Evolutionary conservation across 2,797 vertebrate species (phyloP), one percentile per base, ranked within the genome.

Genomic region (Hephaestus fuliginosus): DNA sequence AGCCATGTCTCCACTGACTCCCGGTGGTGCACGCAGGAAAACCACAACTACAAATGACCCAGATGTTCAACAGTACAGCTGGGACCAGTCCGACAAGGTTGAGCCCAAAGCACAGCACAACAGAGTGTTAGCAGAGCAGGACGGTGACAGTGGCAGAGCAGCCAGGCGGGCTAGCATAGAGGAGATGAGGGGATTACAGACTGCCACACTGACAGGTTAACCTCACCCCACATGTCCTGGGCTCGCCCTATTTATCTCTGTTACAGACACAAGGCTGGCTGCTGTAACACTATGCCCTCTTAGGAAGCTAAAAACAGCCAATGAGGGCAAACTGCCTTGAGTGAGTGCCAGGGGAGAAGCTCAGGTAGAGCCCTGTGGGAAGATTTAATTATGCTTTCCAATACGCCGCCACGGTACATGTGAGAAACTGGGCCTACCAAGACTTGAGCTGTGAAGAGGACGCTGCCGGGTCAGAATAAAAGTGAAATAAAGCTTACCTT

Each of bases 231-330:
- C 64, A 64, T 60, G 63, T 80, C 58, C 74, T 51, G 55, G 39
- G 43, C 74, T 81, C 88, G 82, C 33, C 88, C 89, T 78, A 82
- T 66, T 90, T 85, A 83, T 84, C 85, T 81, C 76, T n/a, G 55
- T 70, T 71, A 78, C 89, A 90, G 86, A 90, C 84, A 74, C 73
- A 74, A 82, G 82, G 56, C 75, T 72, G 79, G 70, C 76, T 85
- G 78, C 85, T 76, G 87, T 83, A 89, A 90, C 80, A 68, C 78
- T 66, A 65, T 17, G 58, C 79, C 70, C 73, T 82, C 85, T 89
- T 70, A 88, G 69, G 76, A 70, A 80, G 80, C 78, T 87, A 89
- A 89, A 91, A 86, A 82, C 84, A 89, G 77, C 74, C 86, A 80
- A 79, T 69, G 80, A 85, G 82, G 83, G 76, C 83, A 80, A 81